A percentile compares a stretch with the other conserved stretches of the same genome.
These are phyloP conservation scores for Cladopsammia gracilis DNA, from an alignment of 64 coral and sea anemone species.

Conservation along the genomic window DNA sequence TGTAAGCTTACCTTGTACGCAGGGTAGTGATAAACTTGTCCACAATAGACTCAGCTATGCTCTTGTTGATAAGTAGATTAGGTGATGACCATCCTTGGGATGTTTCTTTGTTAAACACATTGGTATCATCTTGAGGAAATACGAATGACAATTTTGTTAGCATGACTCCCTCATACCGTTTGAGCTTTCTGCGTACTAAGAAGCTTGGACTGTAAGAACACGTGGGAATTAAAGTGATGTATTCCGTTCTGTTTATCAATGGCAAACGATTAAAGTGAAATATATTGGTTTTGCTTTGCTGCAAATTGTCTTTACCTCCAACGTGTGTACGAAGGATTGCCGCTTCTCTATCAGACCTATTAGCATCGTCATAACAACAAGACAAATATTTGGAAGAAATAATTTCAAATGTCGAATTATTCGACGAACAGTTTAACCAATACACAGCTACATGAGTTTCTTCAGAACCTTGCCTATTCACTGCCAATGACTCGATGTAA, in stretches of 20 bases:
- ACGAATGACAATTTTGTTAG: neutral
- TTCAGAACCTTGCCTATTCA: neutral
- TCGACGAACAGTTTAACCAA: neutral
- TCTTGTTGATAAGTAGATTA: neutral
- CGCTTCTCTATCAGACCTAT: neutral
- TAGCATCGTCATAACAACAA: neutral
- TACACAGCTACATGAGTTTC: neutral
- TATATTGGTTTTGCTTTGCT: neutral
- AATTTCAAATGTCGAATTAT: neutral
- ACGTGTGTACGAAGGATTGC: neutral
- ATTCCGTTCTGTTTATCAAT: neutral
- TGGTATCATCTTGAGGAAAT: neutral
- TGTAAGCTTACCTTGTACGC: neutral
- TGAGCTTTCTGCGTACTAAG: neutral
- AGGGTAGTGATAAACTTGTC: neutral
- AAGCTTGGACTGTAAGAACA: constrained; percentile 10
- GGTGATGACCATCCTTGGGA: neutral
- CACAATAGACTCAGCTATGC: neutral
- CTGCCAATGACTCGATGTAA: constrained; percentile 68
- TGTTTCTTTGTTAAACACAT: neutral
- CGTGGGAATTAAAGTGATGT: neutral
- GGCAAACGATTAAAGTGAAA: constrained; percentile 6
- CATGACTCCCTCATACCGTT: neutral
- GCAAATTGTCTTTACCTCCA: neutral
- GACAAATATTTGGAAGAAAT: neutral